Evolutionary conservation across 1,140 invertebrate species (phyloP), one percentile per base, ranked within the genome.

Genomic region (Adelges cooleyi): DNA sequence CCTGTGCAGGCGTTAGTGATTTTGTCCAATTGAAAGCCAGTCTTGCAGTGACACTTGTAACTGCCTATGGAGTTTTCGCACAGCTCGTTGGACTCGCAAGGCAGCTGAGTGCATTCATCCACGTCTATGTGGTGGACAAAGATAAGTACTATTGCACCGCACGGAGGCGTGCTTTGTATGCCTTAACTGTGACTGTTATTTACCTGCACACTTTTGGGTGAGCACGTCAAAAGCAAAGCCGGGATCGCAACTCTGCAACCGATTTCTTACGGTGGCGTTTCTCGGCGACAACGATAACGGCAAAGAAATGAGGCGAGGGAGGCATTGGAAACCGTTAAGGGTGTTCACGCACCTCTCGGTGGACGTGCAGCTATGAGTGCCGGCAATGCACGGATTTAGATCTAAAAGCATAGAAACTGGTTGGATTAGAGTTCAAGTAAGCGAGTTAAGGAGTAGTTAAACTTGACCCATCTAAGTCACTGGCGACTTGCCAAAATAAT

Each of bases 1-100:
- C 77, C 82, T 27, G 80, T 73, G 68, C 82, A 84, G 17, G 78
- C 77, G 36, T 75, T 74, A 0, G 80, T 81, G 2, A 79, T 67
- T 62, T 77, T 72, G 53, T 83, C 81, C 4, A 75, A 70, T 36
- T 74, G 73, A 67, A 77, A 84, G 22, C 82, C 82, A 18, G 67
- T 67, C 67, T 71, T 74, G 69, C 82, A 84, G 6, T 67, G 56
- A 68, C 81, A 83, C 2, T 52, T 65, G 66, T 73, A 82, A 46
- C 80, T 80, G 18, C 81, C 81, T 10, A 74, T 42, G 0, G 71
- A 78, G 65, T 82, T 82, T 0, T 75, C 66, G 69, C 80, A 82
- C 3, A 76, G 48, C 66, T 81, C 79, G 67, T 77, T 78, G 29
- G 75, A 78, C 49, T 75, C 77, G 67, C 80, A 82, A 1, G 71